A percentile compares a stretch with the other conserved stretches of the same genome.
phyloP scores from a whole-genome alignment of 92 coral and sea anemone species.

The Scolanthus callimorphus region DNA sequence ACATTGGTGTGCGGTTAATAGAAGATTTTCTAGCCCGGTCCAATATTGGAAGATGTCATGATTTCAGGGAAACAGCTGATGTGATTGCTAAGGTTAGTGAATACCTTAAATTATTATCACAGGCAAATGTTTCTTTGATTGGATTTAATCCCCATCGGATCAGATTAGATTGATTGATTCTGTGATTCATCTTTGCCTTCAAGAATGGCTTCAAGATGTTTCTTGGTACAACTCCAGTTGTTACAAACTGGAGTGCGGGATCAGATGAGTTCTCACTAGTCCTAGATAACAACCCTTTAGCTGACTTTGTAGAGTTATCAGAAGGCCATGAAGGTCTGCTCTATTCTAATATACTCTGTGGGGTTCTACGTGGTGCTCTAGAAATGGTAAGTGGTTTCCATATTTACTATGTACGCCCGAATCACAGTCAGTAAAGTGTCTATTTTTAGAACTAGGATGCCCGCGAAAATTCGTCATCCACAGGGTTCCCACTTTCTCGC shows the following conservation, averaged over 20 bases:
- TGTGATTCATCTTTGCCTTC: no score
- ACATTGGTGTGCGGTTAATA: slow-evolving; percentile 92
- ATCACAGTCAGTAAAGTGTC: no score
- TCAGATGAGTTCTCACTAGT: slow-evolving; percentile 92
- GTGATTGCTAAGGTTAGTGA: slow-evolving; percentile 99
- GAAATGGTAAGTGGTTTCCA: slow-evolving; percentile 92
- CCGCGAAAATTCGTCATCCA: no score
- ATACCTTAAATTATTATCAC: no score
- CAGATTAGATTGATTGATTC: background rate
- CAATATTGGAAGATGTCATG: slow-evolving; percentile 95
- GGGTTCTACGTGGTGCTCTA: slow-evolving; percentile 89
- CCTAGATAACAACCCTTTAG: slow-evolving; percentile 91
- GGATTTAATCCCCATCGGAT: no score
- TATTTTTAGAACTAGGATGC: no score
- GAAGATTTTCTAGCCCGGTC: slow-evolving; percentile 95
- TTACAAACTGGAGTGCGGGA: slow-evolving; percentile 96
- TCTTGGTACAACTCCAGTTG: slow-evolving; percentile 92
- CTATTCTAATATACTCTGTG: slow-evolving; percentile 94
- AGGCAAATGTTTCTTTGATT: no score
- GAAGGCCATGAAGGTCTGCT: slow-evolving; percentile 85
- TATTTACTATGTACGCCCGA: no score
- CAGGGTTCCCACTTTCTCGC: no score
- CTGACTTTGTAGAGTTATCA: slow-evolving; percentile 96
- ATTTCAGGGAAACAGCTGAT: slow-evolving; percentile 94
- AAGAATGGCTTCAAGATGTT: slow-evolving; percentile 97